phyloP scores from a whole-genome alignment of 2,113 vertebrate species.

The Gobio gobio region DNA sequence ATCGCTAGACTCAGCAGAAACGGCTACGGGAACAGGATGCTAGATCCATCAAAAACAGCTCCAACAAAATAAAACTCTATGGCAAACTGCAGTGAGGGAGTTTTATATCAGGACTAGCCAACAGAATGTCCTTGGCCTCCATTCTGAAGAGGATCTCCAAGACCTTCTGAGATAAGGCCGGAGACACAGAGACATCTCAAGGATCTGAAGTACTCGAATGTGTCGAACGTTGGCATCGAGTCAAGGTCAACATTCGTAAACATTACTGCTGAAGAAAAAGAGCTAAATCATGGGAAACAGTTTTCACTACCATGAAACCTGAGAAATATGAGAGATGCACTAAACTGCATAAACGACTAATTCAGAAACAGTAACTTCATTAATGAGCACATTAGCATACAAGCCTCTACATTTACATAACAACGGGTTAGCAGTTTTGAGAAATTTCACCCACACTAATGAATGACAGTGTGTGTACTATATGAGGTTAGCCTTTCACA shows the following conservation, averaged over 20 bases:
- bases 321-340: background rate
- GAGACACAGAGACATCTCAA: constrained; percentile 37
- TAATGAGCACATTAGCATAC: background rate
- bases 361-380: background rate
- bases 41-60: constrained; percentile 18
- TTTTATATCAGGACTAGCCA: background rate
- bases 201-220: background rate
- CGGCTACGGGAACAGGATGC: constrained; percentile 7
- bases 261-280: background rate
- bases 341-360: background rate
- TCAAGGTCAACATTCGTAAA: background rate
- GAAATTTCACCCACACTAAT: background rate
- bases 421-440: background rate
- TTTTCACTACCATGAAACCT: background rate
- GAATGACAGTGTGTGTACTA: background rate
- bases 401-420: background rate
- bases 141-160: background rate
- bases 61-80: background rate
- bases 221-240: background rate
- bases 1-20: constrained; percentile 22
- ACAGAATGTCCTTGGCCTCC: constrained; percentile 4
- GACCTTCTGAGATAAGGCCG: constrained; percentile 38
- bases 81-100: background rate
- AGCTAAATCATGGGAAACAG: background rate
- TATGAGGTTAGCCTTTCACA: background rate